Evolutionary conservation across 2,888 invertebrate species (phyloP).

Genomic region (Nebria salina): DNA sequence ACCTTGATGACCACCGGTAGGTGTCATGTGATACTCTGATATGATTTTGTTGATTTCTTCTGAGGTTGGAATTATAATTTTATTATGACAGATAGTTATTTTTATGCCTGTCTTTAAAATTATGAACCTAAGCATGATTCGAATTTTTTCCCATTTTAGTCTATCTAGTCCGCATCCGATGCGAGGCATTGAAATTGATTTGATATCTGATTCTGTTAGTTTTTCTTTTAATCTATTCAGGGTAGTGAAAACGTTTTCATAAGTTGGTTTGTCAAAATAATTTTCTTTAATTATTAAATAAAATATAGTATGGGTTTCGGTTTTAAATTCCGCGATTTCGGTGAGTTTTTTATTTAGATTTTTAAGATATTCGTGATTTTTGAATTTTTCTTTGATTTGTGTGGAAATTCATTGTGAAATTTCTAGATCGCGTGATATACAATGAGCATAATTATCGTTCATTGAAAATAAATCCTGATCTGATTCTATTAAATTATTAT

Average conservation of each 20-base stretch:
- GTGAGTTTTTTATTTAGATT: too few species aligned
- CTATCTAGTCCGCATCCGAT: constrained; percentile 12
- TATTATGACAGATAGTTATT: constrained; percentile 32
- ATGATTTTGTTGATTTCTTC: constrained; percentile 10
- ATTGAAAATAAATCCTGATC: constrained; percentile 13
- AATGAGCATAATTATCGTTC: constrained; percentile 26
- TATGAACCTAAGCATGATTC: constrained; percentile 31
- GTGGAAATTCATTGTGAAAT: neutral
- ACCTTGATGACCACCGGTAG: constrained; percentile 47
- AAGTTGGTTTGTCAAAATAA: constrained; percentile 19
- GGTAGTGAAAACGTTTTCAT: constrained; percentile 28
- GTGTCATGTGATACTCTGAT: constrained; percentile 34
- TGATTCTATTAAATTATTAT: constrained; percentile 18
- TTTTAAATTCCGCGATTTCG: constrained; percentile 3
- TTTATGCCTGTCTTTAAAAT: constrained; percentile 29
- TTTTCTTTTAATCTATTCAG: neutral
- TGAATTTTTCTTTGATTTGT: constrained; percentile 2
- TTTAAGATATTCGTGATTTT: constrained; percentile 8
- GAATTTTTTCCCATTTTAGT: constrained; percentile 23
- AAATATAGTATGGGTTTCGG: constrained; percentile 9
- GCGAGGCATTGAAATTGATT: constrained; percentile 12
- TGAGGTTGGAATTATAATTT: constrained; percentile 18
- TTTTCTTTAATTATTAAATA: constrained; percentile 18
- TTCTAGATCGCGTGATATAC: constrained; percentile 12
- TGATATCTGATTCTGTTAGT: constrained; percentile 20